These are phyloP conservation scores for Therioaphis trifolii DNA, from an alignment of 2,888 invertebrate genomes.

Conservation along the genomic window DNA sequence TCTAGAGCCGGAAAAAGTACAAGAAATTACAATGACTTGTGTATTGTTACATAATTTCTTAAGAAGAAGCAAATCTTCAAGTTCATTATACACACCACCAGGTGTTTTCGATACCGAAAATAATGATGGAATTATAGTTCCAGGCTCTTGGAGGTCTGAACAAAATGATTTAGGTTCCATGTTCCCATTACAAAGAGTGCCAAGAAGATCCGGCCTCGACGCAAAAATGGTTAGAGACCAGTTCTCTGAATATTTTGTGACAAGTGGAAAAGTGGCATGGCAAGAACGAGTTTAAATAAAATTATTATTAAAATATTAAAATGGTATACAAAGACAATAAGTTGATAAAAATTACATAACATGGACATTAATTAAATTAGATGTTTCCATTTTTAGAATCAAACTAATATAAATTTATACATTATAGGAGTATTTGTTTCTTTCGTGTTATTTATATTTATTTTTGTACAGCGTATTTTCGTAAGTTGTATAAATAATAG, in stretches of 20 bases:
- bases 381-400: too few species aligned
- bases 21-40: slow-evolving; percentile 10
- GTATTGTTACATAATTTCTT: slow-evolving; percentile 18
- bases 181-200: not conserved
- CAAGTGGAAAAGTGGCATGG: not conserved
- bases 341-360: too few species aligned
- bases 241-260: not conserved
- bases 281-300: not conserved
- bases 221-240: not conserved
- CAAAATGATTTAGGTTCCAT: not conserved
- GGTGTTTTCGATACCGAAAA: slow-evolving; percentile 31
- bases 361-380: too few species aligned
- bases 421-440: too few species aligned
- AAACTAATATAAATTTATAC: too few species aligned
- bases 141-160: not conserved
- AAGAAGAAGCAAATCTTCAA: not conserved
- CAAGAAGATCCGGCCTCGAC: not conserved
- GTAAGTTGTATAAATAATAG: too few species aligned
- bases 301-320: too few species aligned
- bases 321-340: too few species aligned
- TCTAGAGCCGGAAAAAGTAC: slow-evolving; percentile 24
- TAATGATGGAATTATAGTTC: not conserved
- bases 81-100: not conserved
- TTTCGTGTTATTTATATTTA: too few species aligned
- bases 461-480: too few species aligned